These are phyloP conservation scores for Polyergus mexicanus DNA, from an alignment of 1,140 invertebrate species.

Conservation along the genomic window DNA sequence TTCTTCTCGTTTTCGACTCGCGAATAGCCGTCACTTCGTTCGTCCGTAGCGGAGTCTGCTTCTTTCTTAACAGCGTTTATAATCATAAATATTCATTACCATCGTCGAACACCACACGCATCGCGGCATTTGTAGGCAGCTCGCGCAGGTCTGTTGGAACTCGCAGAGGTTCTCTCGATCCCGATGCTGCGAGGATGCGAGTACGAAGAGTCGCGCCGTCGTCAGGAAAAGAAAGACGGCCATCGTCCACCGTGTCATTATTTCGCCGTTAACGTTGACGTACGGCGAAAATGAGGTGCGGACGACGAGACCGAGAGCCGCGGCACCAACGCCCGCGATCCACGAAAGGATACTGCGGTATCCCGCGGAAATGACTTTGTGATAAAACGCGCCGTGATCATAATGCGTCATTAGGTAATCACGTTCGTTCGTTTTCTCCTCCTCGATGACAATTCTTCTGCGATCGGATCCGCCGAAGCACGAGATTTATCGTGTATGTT, in stretches of 20 bases:
- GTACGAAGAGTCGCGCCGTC: conserved; percentile 2
- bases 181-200: conserved; percentile 42
- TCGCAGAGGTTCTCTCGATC: conserved; percentile 76
- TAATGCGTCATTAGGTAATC: conserved; percentile 69
- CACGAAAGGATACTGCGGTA: conserved; percentile 76
- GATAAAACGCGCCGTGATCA: conserved; percentile 72
- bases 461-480: not conserved
- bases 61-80: conserved; percentile 30
- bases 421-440: conserved; percentile 29
- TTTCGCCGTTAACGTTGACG: not conserved
- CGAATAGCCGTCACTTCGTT: not conserved
- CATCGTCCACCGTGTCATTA: conserved; percentile 27
- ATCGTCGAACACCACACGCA: conserved; percentile 79
- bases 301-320: not conserved
- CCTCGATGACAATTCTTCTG: not conserved
- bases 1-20: not conserved
- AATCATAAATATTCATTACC: conserved; percentile 68
- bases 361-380: conserved; percentile 76
- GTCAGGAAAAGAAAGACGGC: conserved; percentile 8
- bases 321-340: not conserved
- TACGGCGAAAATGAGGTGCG: not conserved
- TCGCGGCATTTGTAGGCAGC: conserved; percentile 74
- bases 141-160: conserved; percentile 72
- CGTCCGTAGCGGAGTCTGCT: conserved; percentile 12
- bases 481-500: not conserved